These are phyloP conservation scores for Athalia rosae DNA, from an alignment of 2,888 invertebrate species.

Conservation along the genomic window DNA sequence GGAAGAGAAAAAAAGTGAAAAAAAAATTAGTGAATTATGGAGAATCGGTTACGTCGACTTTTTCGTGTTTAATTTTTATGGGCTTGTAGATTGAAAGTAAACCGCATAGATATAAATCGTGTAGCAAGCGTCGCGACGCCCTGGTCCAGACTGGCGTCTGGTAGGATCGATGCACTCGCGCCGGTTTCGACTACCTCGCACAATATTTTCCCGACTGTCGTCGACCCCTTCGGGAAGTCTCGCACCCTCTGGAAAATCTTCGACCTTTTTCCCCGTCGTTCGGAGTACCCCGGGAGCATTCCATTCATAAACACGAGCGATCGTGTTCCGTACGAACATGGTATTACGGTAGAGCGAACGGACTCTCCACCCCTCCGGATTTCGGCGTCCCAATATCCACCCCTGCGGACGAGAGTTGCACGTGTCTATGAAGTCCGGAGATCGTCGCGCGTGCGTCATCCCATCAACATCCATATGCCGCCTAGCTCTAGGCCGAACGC, in stretches of 20 bases:
- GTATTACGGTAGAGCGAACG: neutral
- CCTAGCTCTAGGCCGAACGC: conserved; percentile 14
- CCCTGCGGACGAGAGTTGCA: neutral
- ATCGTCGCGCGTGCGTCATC: conserved; percentile 28
- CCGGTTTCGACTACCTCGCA: conserved; percentile 44
- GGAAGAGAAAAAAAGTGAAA: neutral
- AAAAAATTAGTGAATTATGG: too few species aligned
- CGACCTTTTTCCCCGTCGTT: conserved; percentile 24
- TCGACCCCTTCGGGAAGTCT: conserved; percentile 27
- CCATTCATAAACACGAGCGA: conserved; percentile 26
- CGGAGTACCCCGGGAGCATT: neutral
- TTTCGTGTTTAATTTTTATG: too few species aligned
- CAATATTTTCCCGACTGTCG: conserved; percentile 42
- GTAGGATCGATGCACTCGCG: conserved; percentile 65
- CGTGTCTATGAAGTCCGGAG: conserved; percentile 22
- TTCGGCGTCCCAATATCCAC: neutral
- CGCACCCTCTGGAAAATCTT: conserved; percentile 35
- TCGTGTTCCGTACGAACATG: neutral
- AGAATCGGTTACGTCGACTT: too few species aligned
- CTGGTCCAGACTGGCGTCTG: conserved; percentile 71
- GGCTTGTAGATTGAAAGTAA: neutral
- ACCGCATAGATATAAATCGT: conserved; percentile 36
- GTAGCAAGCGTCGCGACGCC: conserved; percentile 59
- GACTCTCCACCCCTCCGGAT: neutral
- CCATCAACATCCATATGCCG: conserved; percentile 23